phyloP scores from a whole-genome alignment of 2,113 vertebrate genomes.

The Dendrocopos noguchii region DNA sequence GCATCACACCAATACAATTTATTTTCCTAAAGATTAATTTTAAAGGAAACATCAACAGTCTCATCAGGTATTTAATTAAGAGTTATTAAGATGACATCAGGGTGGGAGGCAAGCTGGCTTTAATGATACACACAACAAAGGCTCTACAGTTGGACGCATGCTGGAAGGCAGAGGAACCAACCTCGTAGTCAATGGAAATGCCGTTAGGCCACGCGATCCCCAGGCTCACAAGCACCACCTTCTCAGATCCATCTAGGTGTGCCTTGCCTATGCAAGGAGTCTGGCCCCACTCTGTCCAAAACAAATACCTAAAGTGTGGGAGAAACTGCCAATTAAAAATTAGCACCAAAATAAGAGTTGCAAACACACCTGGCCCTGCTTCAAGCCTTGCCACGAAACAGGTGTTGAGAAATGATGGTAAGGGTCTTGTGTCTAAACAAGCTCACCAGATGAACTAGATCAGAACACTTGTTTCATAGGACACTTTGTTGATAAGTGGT shows the following conservation, averaged over 20 bases:
- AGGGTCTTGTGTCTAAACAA: not conserved
- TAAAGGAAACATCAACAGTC: conserved; percentile 78
- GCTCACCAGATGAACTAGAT: not conserved
- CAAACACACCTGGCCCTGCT: not conserved
- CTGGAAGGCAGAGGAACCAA: conserved; percentile 62
- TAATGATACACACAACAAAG: not conserved
- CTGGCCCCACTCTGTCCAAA: conserved; percentile 99
- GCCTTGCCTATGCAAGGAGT: conserved; percentile 93
- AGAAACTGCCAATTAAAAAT: conserved; percentile 24
- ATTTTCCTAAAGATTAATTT: conserved; percentile 93
- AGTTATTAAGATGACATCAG: conserved; percentile 40
- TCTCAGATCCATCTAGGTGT: conserved; percentile 93
- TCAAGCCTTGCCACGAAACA: not conserved
- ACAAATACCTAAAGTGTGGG: conserved; percentile 86
- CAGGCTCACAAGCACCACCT: conserved; percentile 89
- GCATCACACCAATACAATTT: conserved; percentile 99
- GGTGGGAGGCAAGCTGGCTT: conserved; percentile 14
- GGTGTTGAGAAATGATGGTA: not conserved
- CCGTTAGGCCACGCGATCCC: conserved; percentile 95
- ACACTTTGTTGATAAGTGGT: not conserved
- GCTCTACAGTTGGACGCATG: not conserved
- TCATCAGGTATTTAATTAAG: conserved; percentile 68
- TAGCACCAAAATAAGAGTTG: not conserved
- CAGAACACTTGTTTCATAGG: not conserved
- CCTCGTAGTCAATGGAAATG: conserved; percentile 97